Base-by-base conservation (phyloP, 2,113 vertebrate genomes). In the Synodontis membranacea region DNA sequence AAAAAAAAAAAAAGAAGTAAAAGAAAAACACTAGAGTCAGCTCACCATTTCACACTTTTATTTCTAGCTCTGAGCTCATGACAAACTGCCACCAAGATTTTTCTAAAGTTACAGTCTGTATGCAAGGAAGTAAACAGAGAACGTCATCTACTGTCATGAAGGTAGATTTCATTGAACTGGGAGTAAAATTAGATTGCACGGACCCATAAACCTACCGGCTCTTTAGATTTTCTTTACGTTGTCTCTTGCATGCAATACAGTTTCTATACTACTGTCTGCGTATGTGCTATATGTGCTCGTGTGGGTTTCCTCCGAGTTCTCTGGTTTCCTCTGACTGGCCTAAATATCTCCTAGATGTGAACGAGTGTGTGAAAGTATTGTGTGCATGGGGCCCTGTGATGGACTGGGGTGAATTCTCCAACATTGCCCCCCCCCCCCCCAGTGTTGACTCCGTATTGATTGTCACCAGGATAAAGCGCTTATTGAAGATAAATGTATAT, bases 1-100 rank as follows among this genome's bases (percentile, higher is more conserved):
- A n/a, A n/a, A n/a, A n/a, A n/a, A n/a, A n/a, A n/a, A n/a, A n/a
- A n/a, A n/a, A n/a, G n/a, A n/a, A n/a, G 48, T 15, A 1, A 72
- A 68, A 83, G 82, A 39, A n/a, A n/a, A n/a, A n/a, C n/a, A 50
- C 31, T 54, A 4, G 23, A 37, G 5, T 44, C 52, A 76, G 12
- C 23, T 46, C 25, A 84, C 70, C 14, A 84, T 25, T 42, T 70
- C 62, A 83, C n/a, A 70, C 48, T 28, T 83, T 52, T 34, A 44
- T 44, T 81, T 81, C n/a, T 9, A 17, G 10, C 12, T 81, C 54
- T 44, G 37, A 81, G 9, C 74, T 76, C 8, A 34, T 21, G 7
- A 52, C 17, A 54, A 21, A 37, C n/a, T 50, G n/a, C 28, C n/a
- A 21, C 14, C n/a, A 52, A 31, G 1, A 14, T 52, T 52, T 37